Evolutionary conservation across 2,888 invertebrate genomes (phyloP).

Genomic region (Thymelicus sylvestris): DNA sequence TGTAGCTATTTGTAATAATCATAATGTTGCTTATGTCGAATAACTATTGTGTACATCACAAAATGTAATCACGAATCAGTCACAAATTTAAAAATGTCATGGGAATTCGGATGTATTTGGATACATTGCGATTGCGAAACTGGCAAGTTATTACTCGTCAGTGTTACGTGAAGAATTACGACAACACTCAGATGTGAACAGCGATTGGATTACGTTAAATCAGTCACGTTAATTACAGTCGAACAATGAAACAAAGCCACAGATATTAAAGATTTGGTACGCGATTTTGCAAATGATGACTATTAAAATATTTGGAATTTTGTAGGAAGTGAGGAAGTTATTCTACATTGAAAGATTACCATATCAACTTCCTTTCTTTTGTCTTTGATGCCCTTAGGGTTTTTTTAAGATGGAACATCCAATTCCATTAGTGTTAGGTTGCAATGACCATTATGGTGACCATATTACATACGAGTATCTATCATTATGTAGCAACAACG

Average conservation of each 20-base stretch:
- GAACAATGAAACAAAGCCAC: neutral
- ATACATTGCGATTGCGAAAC: conserved; percentile 7
- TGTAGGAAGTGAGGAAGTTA: too few species aligned
- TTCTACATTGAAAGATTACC: too few species aligned
- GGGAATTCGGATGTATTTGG: conserved; percentile 19
- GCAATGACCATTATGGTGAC: too few species aligned
- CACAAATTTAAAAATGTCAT: conserved; percentile 25
- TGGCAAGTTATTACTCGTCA: conserved; percentile 10
- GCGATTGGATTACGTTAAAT: conserved; percentile 21
- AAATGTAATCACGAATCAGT: conserved; percentile 16
- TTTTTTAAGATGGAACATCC: too few species aligned
- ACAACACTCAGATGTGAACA: conserved; percentile 24
- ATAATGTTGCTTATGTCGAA: neutral
- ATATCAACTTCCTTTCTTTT: too few species aligned
- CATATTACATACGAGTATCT: too few species aligned
- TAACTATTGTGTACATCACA: neutral
- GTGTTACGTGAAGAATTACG: conserved; percentile 27
- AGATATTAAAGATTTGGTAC: neutral
- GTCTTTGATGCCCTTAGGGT: too few species aligned
- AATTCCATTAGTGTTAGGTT: too few species aligned
- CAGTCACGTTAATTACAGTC: conserved; percentile 1
- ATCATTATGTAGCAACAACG: too few species aligned
- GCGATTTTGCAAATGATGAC: neutral
- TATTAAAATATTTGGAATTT: too few species aligned
- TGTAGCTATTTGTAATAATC: neutral